A percentile compares a stretch with the other conserved stretches of the same genome.
Conservation (phyloP, 1,140 invertebrate species). For the Caenorhabditis remanei region DNA sequence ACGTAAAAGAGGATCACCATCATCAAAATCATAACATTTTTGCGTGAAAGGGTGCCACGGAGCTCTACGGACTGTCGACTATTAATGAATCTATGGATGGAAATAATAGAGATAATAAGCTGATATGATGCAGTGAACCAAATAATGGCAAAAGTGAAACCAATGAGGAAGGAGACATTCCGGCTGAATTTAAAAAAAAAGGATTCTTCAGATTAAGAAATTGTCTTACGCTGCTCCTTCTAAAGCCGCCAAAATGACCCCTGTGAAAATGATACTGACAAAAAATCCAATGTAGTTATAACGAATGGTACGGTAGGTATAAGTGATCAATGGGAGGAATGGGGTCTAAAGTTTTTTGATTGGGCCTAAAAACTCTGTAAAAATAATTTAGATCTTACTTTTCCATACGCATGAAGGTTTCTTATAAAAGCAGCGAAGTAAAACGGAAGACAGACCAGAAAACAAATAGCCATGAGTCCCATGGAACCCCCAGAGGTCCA, state of each 20-base stretch:
- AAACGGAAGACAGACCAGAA: not conserved
- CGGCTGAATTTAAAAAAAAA: not conserved
- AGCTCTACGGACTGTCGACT: not conserved
- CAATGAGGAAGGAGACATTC: not conserved
- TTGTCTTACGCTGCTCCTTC: too few species aligned
- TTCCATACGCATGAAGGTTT: not conserved
- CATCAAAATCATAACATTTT: not conserved
- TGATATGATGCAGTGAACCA: not conserved
- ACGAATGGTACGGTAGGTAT: not conserved
- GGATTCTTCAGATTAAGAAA: too few species aligned
- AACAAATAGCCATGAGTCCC: not conserved
- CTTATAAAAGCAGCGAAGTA: not conserved
- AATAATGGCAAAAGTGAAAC: not conserved
- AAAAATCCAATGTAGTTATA: not conserved
- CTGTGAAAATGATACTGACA: not conserved
- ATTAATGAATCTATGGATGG: not conserved
- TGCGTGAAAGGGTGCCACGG: not conserved
- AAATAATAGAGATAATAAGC: not conserved
- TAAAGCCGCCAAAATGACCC: not conserved
- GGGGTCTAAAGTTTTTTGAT: not conserved
- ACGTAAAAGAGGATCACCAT: not conserved
- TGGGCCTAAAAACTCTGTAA: not conserved
- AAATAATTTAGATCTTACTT: not conserved
- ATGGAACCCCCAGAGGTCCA: not conserved
- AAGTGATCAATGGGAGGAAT: not conserved